Conservation (phyloP, 1,140 invertebrate species). For the Apis mellifera region DNA sequence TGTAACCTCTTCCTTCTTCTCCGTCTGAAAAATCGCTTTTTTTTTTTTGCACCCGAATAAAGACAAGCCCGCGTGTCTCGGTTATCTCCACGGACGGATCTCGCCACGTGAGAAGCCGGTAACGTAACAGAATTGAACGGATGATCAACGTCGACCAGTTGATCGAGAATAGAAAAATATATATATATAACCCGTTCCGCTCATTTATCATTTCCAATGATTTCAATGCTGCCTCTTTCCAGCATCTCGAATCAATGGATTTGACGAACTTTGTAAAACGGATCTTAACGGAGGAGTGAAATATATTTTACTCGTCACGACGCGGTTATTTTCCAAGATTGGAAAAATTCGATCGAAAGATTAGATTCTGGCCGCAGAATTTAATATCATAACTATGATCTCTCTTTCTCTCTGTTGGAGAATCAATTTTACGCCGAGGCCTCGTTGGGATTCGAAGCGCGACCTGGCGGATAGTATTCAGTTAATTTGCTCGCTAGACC, state of each 20-base stretch:
- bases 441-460: slow-evolving; percentile 78
- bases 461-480: slow-evolving; percentile 70
- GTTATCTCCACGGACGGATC: background rate
- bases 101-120: slow-evolving; percentile 13
- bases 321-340: too few species aligned
- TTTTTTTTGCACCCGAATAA: background rate
- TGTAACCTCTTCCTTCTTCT: background rate
- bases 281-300: too few species aligned
- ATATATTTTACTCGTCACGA: too few species aligned
- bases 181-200: background rate
- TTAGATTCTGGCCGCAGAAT: too few species aligned
- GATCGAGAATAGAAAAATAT: background rate
- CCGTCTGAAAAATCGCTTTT: background rate
- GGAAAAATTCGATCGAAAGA: too few species aligned
- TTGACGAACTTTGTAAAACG: too few species aligned
- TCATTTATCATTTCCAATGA: background rate
- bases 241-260: too few species aligned
- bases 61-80: background rate
- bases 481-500: slow-evolving; percentile 78
- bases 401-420: slow-evolving; percentile 70
- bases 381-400: slow-evolving; percentile 61
- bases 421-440: slow-evolving; percentile 74
- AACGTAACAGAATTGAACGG: slow-evolving; percentile 3
- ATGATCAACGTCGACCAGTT: background rate
- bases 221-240: slow-evolving; percentile 18